A percentile compares a stretch with the other conserved stretches of the same genome.
Evolutionary conservation across 1,140 invertebrate species (phyloP).

Genomic region (Lordiphosa stackelbergi): DNA sequence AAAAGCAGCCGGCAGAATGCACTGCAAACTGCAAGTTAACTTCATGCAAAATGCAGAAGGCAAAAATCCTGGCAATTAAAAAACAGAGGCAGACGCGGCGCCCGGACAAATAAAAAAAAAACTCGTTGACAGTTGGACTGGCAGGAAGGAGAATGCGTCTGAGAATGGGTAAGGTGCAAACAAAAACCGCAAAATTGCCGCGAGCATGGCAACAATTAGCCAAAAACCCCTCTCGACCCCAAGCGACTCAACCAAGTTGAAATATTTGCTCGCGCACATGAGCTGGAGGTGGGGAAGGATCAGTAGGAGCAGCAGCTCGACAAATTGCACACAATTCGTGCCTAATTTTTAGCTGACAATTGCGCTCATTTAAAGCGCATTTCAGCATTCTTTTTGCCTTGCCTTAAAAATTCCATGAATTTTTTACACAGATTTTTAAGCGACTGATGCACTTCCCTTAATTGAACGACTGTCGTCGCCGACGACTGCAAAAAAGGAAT

Average conservation of each 20-base stretch:
- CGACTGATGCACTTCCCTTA: conserved; percentile 27
- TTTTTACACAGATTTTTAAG: not conserved
- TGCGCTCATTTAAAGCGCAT: conserved; percentile 23
- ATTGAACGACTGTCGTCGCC: conserved; percentile 25
- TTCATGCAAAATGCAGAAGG: conserved; percentile 51
- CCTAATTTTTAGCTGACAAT: conserved; percentile 56
- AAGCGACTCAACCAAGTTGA: conserved; percentile 29
- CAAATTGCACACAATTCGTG: conserved; percentile 61
- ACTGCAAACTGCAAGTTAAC: conserved; percentile 42
- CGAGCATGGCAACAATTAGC: conserved; percentile 61
- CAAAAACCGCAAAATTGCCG: conserved; percentile 44
- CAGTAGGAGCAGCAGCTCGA: conserved; percentile 23
- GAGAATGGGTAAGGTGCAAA: conserved; percentile 35
- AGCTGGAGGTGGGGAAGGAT: not conserved
- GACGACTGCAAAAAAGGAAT: conserved; percentile 1
- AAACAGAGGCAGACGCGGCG: conserved; percentile 22
- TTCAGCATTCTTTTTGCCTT: conserved; percentile 2
- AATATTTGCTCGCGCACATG: conserved; percentile 48
- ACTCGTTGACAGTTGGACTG: conserved; percentile 55
- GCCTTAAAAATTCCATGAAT: conserved; percentile 16
- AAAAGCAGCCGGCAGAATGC: conserved; percentile 7
- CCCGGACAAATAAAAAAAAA: conserved; percentile 22
- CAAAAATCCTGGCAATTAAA: conserved; percentile 64
- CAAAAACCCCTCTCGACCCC: conserved; percentile 8
- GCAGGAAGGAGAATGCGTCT: conserved; percentile 11